Conservation (phyloP, 2,888 invertebrate species). For the Mythimna ferrago region DNA sequence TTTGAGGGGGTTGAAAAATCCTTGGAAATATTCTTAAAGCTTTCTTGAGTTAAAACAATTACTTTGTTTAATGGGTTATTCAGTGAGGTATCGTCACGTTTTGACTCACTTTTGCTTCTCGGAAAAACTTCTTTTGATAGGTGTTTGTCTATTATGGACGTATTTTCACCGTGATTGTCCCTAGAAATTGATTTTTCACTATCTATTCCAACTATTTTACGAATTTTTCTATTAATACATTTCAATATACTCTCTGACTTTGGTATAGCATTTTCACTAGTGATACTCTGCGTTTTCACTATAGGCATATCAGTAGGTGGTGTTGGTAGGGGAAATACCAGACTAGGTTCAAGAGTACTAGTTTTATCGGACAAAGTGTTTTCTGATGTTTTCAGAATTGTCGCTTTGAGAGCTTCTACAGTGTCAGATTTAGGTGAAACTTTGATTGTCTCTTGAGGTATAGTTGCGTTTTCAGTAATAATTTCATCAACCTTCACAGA, state of each 20-base stretch:
- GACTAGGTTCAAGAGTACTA: neutral
- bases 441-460: neutral
- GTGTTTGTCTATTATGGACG: neutral
- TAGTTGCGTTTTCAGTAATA: neutral
- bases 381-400: slow-evolving; percentile 1
- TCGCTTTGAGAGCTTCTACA: neutral
- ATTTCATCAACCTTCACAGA: neutral
- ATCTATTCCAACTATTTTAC: slow-evolving; percentile 38
- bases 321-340: neutral
- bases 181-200: slow-evolving; percentile 20
- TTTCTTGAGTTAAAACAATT: neutral
- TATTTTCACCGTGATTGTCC: neutral
- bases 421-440: neutral
- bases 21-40: neutral
- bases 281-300: neutral
- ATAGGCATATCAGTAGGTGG: neutral
- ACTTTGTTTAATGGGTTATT: neutral
- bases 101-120: slow-evolving; percentile 15
- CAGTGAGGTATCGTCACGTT: neutral
- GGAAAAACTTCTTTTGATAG: neutral
- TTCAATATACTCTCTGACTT: slow-evolving; percentile 30
- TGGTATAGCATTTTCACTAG: neutral
- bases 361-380: neutral
- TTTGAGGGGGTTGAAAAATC: neutral
- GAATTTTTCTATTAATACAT: slow-evolving; percentile 35